Conservation (phyloP, 2,113 vertebrate species). For the Thermophis baileyi region DNA sequence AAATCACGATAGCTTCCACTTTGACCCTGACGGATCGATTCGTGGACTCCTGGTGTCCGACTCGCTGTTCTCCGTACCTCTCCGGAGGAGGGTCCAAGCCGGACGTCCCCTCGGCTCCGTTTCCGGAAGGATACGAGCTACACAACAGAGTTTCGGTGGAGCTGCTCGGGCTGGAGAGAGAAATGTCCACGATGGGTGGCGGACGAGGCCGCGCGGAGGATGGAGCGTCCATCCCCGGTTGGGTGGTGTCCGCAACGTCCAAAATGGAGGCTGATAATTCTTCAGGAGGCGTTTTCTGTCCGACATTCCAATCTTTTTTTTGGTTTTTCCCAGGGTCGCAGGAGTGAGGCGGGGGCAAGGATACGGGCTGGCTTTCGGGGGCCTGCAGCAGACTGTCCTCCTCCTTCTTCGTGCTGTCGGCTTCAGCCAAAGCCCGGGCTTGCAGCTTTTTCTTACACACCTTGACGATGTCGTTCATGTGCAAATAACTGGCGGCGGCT, state of each 20-base stretch:
- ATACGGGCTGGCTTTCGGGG: conserved; percentile 14
- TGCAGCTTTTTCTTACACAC: conserved; percentile 89
- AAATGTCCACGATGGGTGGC: conserved; percentile 38
- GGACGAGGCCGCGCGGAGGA: conserved; percentile 36
- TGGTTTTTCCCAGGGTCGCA: conserved; percentile 43
- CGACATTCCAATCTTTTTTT: conserved; percentile 23
- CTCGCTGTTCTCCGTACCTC: conserved; percentile 46
- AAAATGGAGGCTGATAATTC: conserved; percentile 38
- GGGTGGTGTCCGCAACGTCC: conserved; percentile 85
- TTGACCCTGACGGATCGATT: conserved; percentile 68
- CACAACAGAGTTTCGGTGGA: conserved; percentile 73
- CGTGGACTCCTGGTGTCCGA: background rate
- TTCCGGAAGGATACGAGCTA: conserved; percentile 46
- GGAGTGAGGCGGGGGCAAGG: background rate
- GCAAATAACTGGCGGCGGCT: conserved; percentile 91
- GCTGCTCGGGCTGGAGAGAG: conserved; percentile 85
- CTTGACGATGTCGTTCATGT: conserved; percentile 95
- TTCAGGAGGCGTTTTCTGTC: background rate
- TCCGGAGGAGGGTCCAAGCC: conserved; percentile 40
- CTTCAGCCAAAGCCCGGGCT: conserved; percentile 81
- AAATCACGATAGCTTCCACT: conserved; percentile 91
- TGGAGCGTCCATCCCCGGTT: conserved; percentile 80
- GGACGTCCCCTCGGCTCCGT: conserved; percentile 28
- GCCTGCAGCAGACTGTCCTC: conserved; percentile 61
- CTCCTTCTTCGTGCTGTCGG: conserved; percentile 90